Base-by-base conservation (phyloP, 2,888 invertebrate genomes). In the Lasioglossum morio region DNA sequence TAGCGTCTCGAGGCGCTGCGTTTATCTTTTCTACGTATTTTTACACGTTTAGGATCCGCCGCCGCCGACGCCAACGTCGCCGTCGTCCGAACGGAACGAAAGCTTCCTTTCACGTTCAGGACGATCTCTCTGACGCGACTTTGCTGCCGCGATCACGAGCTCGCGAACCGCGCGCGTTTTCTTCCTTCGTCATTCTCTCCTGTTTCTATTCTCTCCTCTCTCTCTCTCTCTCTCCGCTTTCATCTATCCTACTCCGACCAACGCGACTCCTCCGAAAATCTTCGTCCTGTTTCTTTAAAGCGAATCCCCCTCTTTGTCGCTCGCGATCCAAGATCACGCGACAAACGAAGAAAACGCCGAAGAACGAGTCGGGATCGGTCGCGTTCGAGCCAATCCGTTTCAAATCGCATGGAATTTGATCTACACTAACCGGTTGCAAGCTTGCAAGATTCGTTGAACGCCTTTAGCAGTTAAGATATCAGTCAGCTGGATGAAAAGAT, bases 21-120 rank as follows among this genome's bases (percentile, higher is more conserved):
- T 88, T 88, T 89, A 88, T 92, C 91, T 94, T 94, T 94, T 94
- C 92, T 92, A 94, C 92, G 92, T 94, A 94, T 94, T 94, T 94
- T 94, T 94, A 94, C 93, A 93, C 92, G 89, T 91, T 81, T 90
- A 87, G 84, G 77, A 85, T 89, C 80, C 82, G 88, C 79, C 83
- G 81, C 81, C 69, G 69, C 37, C 69, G 69, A 77, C 81, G 87
- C 76, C 81, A 23, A 53, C 53, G 79, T 60, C 60, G 77, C 80
- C 81, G 84, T 81, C 90, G 84, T 37, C 85, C 77, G 78, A 72
- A 63, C 77, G 76, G 83, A 83, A 70, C 70, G 70, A 40, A 53
- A 72, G 72, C 40, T 12, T 70, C 72, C 79, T 63, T 74, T 48
- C 48, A 48, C 57, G 57, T 57, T 57, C 57, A 23, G 69, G 77